Conservation (phyloP, 2,888 invertebrate genomes). For the Ligdia adustata region DNA sequence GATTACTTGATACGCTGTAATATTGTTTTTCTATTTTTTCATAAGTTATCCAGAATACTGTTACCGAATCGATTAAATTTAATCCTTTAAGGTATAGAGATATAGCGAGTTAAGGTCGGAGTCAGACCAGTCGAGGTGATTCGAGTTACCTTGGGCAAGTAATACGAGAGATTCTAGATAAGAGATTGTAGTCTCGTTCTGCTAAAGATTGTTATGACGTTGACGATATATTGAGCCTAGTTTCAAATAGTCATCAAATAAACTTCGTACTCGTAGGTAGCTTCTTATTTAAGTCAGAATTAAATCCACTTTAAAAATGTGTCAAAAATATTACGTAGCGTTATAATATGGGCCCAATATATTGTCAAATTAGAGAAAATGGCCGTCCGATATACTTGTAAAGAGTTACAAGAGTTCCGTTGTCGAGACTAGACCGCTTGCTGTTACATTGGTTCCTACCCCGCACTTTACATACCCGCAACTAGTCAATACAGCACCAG, state of each 20-base stretch:
- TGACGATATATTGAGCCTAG: constrained; percentile 43
- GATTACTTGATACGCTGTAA: constrained; percentile 29
- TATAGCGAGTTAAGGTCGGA: constrained; percentile 47
- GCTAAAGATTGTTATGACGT: constrained; percentile 51
- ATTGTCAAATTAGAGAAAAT: constrained; percentile 36
- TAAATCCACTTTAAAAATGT: constrained; percentile 16
- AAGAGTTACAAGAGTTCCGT: constrained; percentile 33
- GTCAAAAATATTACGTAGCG: constrained; percentile 16
- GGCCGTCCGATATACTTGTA: constrained; percentile 38
- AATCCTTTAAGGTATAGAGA: constrained; percentile 38
- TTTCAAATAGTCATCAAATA: constrained; percentile 8
- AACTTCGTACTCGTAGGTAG: constrained; percentile 4
- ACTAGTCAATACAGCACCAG: constrained; percentile 30
- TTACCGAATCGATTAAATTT: constrained; percentile 39
- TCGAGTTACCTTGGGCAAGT: constrained; percentile 59
- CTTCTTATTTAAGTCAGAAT: constrained; percentile 7
- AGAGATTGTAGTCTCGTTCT: constrained; percentile 51
- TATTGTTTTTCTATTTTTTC: constrained; percentile 49
- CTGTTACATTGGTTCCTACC: constrained; percentile 33
- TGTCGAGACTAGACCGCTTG: constrained; percentile 30
- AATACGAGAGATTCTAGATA: constrained; percentile 53
- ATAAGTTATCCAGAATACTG: constrained; percentile 84
- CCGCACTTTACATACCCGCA: constrained; percentile 23
- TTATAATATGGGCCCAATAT: constrained; percentile 28
- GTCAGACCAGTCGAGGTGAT: constrained; percentile 63